These are phyloP conservation scores for Nematopogon swammerdamellus DNA, from an alignment of 2,888 invertebrate species.

Conservation along the genomic window DNA sequence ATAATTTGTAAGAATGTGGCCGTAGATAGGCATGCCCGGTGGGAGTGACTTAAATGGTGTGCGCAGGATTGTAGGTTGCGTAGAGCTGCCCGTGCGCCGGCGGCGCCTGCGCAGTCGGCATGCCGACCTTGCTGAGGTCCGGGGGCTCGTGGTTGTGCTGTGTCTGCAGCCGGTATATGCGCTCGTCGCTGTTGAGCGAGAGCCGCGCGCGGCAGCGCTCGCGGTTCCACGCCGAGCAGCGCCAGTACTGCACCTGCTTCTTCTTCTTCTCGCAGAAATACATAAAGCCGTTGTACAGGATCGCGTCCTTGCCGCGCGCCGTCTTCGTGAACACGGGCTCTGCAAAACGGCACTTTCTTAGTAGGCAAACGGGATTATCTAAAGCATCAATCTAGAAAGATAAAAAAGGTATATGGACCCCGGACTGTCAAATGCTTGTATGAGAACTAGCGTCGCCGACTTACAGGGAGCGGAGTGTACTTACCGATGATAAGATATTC, in stretches of 20 bases:
- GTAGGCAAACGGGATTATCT: too few species aligned
- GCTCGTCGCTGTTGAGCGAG: slow-evolving; percentile 1
- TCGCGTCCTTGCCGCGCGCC: slow-evolving; percentile 13
- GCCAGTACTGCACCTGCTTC: slow-evolving; percentile 4
- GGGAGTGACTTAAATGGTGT: too few species aligned
- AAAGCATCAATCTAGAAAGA: too few species aligned
- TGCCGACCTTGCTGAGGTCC: slow-evolving; percentile 9
- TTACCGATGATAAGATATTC: too few species aligned
- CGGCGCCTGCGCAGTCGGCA: slow-evolving; percentile 9
- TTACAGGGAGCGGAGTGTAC: too few species aligned
- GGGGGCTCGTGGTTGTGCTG: slow-evolving; percentile 6
- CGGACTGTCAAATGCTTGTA: too few species aligned
- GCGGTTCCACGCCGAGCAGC: slow-evolving; percentile 7
- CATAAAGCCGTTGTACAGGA: slow-evolving; percentile 13
- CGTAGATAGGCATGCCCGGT: too few species aligned
- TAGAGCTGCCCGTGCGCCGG: too few species aligned
- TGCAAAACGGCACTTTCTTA: too few species aligned
- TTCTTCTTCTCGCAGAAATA: background rate
- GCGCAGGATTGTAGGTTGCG: background rate
- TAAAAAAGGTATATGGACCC: too few species aligned
- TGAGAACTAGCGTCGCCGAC: too few species aligned
- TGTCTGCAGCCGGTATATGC: slow-evolving; percentile 6
- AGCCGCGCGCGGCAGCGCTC: slow-evolving; percentile 4
- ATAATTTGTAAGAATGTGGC: too few species aligned
- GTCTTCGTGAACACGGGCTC: slow-evolving; percentile 11